These are phyloP conservation scores for Entomobrya proxima DNA, from an alignment of 2,888 invertebrate genomes.

Conservation along the genomic window DNA sequence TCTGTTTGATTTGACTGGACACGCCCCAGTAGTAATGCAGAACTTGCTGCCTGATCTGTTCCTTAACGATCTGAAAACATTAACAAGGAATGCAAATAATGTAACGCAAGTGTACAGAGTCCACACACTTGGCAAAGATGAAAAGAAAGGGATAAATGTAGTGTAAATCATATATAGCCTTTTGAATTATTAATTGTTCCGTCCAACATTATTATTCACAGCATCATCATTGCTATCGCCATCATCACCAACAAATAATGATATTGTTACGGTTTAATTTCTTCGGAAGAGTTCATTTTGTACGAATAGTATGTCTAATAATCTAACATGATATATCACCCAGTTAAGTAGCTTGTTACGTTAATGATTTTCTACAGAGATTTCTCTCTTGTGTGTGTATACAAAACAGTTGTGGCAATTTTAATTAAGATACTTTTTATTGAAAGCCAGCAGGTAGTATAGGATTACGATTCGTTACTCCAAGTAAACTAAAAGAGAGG, in stretches of 20 bases:
- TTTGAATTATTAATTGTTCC: slow-evolving; percentile 10
- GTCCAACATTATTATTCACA: not conserved
- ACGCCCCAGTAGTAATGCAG: slow-evolving; percentile 56
- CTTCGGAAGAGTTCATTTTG: slow-evolving; percentile 8
- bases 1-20: slow-evolving; percentile 45
- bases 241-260: not conserved
- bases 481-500: not conserved
- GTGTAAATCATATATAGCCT: not conserved
- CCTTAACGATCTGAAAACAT: slow-evolving; percentile 46
- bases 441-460: not conserved
- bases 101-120: not conserved
- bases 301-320: not conserved
- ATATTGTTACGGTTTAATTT: slow-evolving; percentile 13
- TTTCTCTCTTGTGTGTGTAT: not conserved
- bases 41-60: slow-evolving; percentile 3
- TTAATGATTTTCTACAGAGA: not conserved
- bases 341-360: not conserved
- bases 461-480: not conserved
- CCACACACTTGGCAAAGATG: slow-evolving; percentile 23
- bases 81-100: not conserved
- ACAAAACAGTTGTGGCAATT: not conserved
- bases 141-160: not conserved
- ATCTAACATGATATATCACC: too few species aligned
- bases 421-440: not conserved
- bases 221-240: slow-evolving; percentile 22